Conservation (phyloP, 2,797 vertebrate genomes). For the Cynopterus sphinx region DNA sequence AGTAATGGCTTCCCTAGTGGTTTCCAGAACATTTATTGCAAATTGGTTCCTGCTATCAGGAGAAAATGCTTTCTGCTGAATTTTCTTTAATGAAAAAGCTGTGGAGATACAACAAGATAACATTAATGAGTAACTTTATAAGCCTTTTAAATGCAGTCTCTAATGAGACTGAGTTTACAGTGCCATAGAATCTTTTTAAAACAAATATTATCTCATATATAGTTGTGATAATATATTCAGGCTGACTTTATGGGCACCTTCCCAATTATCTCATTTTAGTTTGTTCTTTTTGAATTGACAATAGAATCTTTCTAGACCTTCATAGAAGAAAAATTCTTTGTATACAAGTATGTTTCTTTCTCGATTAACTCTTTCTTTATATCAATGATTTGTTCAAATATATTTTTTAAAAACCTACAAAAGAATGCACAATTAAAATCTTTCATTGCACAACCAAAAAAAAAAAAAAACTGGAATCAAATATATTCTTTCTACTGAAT, state of each 20-base stretch:
- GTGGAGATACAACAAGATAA: constrained; percentile 93
- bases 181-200: constrained; percentile 92
- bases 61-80: constrained; percentile 93
- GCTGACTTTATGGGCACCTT: constrained; percentile 89
- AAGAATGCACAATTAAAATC: constrained; percentile 46
- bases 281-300: constrained; percentile 85
- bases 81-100: constrained; percentile 94
- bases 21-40: constrained; percentile 94
- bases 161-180: constrained; percentile 93
- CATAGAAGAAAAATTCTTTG: constrained; percentile 74
- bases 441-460: constrained; percentile 42
- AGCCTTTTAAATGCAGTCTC: constrained; percentile 92
- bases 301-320: constrained; percentile 83
- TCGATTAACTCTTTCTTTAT: constrained; percentile 80
- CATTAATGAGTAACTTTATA: constrained; percentile 93
- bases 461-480: constrained; percentile 47
- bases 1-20: constrained; percentile 92
- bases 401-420: constrained; percentile 65
- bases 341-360: constrained; percentile 67
- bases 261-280: constrained; percentile 90
- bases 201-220: constrained; percentile 92
- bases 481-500: constrained; percentile 57
- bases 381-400: constrained; percentile 71
- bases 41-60: constrained; percentile 93
- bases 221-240: constrained; percentile 91